Base-by-base conservation (phyloP, 2,888 invertebrate genomes). In the Athalia cordata region DNA sequence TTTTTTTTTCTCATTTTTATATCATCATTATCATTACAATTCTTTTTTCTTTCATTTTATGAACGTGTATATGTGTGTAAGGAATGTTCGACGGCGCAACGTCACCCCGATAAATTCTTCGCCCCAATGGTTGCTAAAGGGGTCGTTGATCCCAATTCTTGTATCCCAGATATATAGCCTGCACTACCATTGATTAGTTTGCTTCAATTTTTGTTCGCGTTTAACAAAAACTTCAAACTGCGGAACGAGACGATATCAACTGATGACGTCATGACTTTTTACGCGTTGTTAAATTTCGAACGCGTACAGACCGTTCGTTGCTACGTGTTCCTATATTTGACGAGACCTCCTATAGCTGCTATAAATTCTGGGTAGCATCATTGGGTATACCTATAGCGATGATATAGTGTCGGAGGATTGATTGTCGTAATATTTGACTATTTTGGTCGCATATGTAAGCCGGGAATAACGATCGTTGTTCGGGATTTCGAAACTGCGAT, bases 31-130 rank as follows among this genome's bases (percentile, higher is more conserved):
- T 29, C 29, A 29, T 29, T 29, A 29, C 2, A 1, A 29, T n/a
- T 59, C n/a, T 29, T 64, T 43, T 64, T 29, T 29, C 29, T 64
- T 7, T 9, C 43, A 50, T 66, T 67, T 67, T 49, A 50, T 13
- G 9, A 50, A 50, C 67, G 49, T 67, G 52, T 50, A 29, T 29
- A 29, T 29, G 29, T 29, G 29, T 29, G 29, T 29, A 29, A 29
- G 50, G 67, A 67, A 67, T 67, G 67, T 67, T 67, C 43, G 11
- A 47, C 65, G 65, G 67, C 50, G 50, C 67, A 67, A 47, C 15
- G 67, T 64, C 64, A 64, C 50, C 47, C 15, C 67, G 50, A 67
- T 67, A 67, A 67, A 67, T 67, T 15, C 49, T 67, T 67, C 15
- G 29, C 29, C 29, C 29, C 29, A 29, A 29, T 29, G 29, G 29